Evolutionary conservation across 2,797 vertebrate genomes (phyloP).

Genomic region (Sebastiscus tertius): DNA sequence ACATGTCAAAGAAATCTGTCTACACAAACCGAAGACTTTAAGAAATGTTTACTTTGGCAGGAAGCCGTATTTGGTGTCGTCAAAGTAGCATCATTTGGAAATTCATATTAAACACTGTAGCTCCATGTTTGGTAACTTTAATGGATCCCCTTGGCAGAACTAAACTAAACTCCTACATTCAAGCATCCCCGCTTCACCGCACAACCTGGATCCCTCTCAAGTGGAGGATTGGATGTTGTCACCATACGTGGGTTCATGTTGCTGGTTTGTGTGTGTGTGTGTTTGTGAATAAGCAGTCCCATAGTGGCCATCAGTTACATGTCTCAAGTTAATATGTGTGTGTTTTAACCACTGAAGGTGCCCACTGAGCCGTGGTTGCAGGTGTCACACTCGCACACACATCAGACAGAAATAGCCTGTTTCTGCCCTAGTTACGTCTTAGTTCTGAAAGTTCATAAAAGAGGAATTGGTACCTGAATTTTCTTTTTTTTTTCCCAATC

Average conservation of each 20-base stretch:
- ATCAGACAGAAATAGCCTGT: slow-evolving; percentile 38
- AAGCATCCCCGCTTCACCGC: slow-evolving; percentile 7
- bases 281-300: not conserved
- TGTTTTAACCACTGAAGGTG: slow-evolving; percentile 4
- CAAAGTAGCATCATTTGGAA: slow-evolving; percentile 1
- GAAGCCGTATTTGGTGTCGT: not conserved
- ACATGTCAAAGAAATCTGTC: not conserved
- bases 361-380: slow-evolving; percentile 35
- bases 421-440: slow-evolving; percentile 15
- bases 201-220: slow-evolving; percentile 15
- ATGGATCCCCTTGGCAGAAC: slow-evolving; percentile 39
- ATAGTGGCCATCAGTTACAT: not conserved
- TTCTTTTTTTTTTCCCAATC: not conserved
- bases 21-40: not conserved
- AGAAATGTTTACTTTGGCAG: not conserved
- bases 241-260: not conserved
- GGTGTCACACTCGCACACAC: slow-evolving; percentile 38
- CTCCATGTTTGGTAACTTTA: slow-evolving; percentile 20
- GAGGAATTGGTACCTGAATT: not conserved
- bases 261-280: not conserved
- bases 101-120: not conserved
- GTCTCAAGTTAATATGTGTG: not conserved
- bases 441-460: slow-evolving; percentile 15
- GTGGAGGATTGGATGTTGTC: slow-evolving; percentile 4
- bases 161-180: slow-evolving; percentile 23